Base-by-base conservation (phyloP, 2,113 vertebrate species). In the Macaca mulatta region DNA sequence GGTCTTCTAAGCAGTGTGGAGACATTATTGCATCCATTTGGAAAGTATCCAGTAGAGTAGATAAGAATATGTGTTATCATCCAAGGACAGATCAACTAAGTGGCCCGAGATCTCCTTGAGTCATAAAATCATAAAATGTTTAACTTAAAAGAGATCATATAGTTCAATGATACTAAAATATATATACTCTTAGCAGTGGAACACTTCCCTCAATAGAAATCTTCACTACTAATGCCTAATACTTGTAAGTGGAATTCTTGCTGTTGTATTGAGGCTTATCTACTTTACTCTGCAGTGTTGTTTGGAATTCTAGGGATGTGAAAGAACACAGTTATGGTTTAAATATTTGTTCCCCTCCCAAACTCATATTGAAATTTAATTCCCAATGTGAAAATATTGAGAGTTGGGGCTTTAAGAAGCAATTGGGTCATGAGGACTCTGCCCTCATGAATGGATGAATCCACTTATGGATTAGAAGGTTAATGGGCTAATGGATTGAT, bases 121-220 rank as follows among this genome's bases (percentile, higher is more conserved):
- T 92, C 83, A 82, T 72, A 95, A 84, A 96, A 79, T 64, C 70
- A 96, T 92, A 93, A 95, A 75, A 50, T 81, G 57, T 84, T 90
- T 83, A 88, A 91, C 70, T 92, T 69, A 11, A 12, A 88, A 84
- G 55, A 86, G 17, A 92, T 88, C 32, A 93, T 75, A 61, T 40
- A 84, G 70, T 64, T 84, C 64, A 94, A 43, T 77, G 43, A 94
- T 18, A 88, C 84, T 70, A 87, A 97, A 87, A 88, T 77, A 77
- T 32, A 77, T 45, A 86, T 86, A 50, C 40, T 90, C 20, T 90
- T 55, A 38, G 25, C 11, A 78, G 4, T 55, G 20, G 27, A 86
- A 90, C n/a, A 77, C 70, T 96, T 89, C 55, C 5, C 35, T 64
- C 43, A 92, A 40, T 35, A 86, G 69, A 95, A 94, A 90, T 22